These are phyloP conservation scores for Misgurnus anguillicaudatus DNA, from an alignment of 2,113 vertebrate species.

Conservation along the genomic window DNA sequence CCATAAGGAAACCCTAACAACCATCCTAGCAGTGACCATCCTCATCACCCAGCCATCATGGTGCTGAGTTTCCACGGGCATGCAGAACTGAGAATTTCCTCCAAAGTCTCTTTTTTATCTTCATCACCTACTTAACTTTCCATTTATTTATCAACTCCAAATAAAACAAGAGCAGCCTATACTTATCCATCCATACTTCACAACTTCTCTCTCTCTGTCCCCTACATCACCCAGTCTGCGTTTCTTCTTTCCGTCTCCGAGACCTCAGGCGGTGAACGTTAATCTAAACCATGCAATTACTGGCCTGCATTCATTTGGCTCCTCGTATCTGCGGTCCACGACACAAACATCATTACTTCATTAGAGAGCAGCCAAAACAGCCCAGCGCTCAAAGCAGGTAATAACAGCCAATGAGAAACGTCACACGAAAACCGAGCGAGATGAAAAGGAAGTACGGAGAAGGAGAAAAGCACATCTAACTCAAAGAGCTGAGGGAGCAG, in stretches of 20 bases:
- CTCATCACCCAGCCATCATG: background rate
- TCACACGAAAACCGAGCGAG: slow-evolving; percentile 17
- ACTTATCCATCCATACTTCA: slow-evolving; percentile 5
- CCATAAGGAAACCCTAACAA: background rate
- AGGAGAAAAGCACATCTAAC: slow-evolving; percentile 9
- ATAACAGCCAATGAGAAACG: slow-evolving; percentile 38
- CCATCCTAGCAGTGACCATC: background rate
- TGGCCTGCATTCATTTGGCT: slow-evolving; percentile 32
- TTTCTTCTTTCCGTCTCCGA: slow-evolving; percentile 10
- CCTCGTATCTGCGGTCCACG: slow-evolving; percentile 37
- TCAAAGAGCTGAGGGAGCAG: slow-evolving; percentile 29
- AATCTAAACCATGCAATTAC: slow-evolving; percentile 52
- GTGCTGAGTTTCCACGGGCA: background rate
- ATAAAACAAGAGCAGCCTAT: background rate
- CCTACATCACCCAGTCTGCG: slow-evolving; percentile 8
- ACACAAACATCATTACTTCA: slow-evolving; percentile 53
- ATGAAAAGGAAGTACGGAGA: slow-evolving; percentile 8
- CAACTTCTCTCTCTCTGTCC: slow-evolving; percentile 13
- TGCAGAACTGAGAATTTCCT: no score
- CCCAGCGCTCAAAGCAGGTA: background rate
- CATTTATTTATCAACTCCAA: background rate
- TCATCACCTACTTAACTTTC: background rate
- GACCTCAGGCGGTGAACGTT: slow-evolving; percentile 38
- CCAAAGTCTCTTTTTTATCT: no score
- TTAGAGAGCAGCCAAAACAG: slow-evolving; percentile 25